Evolutionary conservation across 2,797 vertebrate genomes (phyloP), one percentile per base, ranked within the genome.

Genomic region (Esox lucius): DNA sequence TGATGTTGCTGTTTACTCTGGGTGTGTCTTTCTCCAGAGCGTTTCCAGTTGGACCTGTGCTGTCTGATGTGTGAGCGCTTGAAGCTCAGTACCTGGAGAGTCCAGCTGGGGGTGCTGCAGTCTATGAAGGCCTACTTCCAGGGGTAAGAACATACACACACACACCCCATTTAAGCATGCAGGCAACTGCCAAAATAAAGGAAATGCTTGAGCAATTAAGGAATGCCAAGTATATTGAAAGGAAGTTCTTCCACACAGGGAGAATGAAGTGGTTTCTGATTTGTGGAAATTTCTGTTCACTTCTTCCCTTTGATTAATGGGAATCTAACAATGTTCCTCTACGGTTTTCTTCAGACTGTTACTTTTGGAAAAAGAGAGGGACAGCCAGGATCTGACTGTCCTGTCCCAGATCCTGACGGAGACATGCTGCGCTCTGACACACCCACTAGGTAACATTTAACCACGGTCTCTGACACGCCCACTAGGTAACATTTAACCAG

Each of bases 61-160:
- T 91, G 88, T 68, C 76, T 98, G 61, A 98, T 99, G 97, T 98
- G 96, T 77, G 95, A 96, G 31, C 94, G 94, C 69, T 91, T 99
- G 76, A 96, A 96, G 78, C 94, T 96, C 71, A 97, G 97, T 91
- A 98, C 96, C 0, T 99, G 98, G 98, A 97, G 95, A 73, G 96
- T 99, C 28, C 97, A 99, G 88, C 92, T 98, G 0, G 95, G 89
- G 31, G 96, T 97, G n/a, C 92, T 99, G 0, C 96, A 96, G 82
- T 93, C 95, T 72, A 98, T 99, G 97, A 98, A 97, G 77, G 90
- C 93, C 5, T 99, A 95, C 90, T 97, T 96, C 88, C 92, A 97
- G 86, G 93, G 94, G 98, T 99, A 93, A 94, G 83, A 4, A 26
- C 8, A 19, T 33, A 28, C 15, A 59, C 19, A 64, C 24, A 64